Conservation (phyloP, 2,113 vertebrate species). For the Lates calcarifer region DNA sequence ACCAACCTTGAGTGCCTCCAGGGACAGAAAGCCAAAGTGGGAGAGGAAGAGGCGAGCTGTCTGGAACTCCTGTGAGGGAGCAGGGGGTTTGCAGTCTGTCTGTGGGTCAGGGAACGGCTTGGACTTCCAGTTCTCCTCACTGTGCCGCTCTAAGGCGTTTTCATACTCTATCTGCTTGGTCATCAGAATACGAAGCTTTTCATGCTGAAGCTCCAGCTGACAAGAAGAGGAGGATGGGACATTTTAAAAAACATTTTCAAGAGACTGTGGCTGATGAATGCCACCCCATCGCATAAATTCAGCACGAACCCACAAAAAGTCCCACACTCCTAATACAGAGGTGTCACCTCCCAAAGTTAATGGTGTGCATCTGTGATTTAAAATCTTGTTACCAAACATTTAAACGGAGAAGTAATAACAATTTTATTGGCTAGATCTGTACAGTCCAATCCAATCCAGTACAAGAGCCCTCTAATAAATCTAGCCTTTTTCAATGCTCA, state of each 20-base stretch:
- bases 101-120: slow-evolving; percentile 91
- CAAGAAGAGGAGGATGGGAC: not conserved
- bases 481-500: not conserved
- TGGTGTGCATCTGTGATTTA: slow-evolving; percentile 22
- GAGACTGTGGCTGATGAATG: not conserved
- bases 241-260: not conserved
- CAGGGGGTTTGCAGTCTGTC: slow-evolving; percentile 92
- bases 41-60: slow-evolving; percentile 96
- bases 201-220: slow-evolving; percentile 92
- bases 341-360: not conserved
- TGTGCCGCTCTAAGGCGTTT: slow-evolving; percentile 88
- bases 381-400: not conserved
- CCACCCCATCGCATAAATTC: not conserved
- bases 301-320: slow-evolving; percentile 2
- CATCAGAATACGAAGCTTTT: slow-evolving; percentile 92
- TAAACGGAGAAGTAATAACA: not conserved
- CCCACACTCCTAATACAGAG: slow-evolving; percentile 12
- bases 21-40: slow-evolving; percentile 95
- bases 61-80: slow-evolving; percentile 95
- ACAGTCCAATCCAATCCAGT: slow-evolving; percentile 31
- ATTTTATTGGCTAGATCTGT: not conserved
- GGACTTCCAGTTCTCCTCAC: slow-evolving; percentile 89
- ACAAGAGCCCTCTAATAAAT: slow-evolving; percentile 12
- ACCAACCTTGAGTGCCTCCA: slow-evolving; percentile 93
- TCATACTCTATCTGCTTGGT: slow-evolving; percentile 93